Evolutionary conservation across 2,113 vertebrate species (phyloP).

Genomic region (Oreochromis niloticus): DNA sequence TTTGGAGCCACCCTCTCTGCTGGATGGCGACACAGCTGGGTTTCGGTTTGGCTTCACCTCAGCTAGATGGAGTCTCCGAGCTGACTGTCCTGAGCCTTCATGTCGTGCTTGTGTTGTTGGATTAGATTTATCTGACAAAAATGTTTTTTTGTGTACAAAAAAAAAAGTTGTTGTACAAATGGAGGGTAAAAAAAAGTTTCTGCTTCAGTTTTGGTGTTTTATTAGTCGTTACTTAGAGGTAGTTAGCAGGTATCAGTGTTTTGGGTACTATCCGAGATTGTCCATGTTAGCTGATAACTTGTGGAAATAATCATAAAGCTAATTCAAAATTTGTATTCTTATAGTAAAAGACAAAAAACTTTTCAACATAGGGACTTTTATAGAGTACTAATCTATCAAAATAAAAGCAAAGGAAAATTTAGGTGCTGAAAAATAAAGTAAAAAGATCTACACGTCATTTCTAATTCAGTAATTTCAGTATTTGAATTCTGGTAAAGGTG

Average conservation of each 20-base stretch:
- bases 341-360: neutral
- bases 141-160: neutral
- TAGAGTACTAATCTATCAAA: fast-evolving
- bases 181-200: neutral
- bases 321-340: neutral
- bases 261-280: neutral
- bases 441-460: neutral
- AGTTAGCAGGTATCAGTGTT: neutral
- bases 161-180: neutral
- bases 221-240: neutral
- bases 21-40: neutral
- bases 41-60: neutral
- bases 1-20: neutral
- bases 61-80: neutral
- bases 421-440: neutral
- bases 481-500: neutral
- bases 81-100: fast-evolving
- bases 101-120: neutral
- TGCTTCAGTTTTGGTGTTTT: neutral
- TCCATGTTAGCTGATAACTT: neutral
- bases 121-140: neutral
- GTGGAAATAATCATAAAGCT: neutral
- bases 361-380: neutral
- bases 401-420: neutral
- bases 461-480: neutral